phyloP scores from a whole-genome alignment of 2,113 vertebrate species.

The Zapornia atra region DNA sequence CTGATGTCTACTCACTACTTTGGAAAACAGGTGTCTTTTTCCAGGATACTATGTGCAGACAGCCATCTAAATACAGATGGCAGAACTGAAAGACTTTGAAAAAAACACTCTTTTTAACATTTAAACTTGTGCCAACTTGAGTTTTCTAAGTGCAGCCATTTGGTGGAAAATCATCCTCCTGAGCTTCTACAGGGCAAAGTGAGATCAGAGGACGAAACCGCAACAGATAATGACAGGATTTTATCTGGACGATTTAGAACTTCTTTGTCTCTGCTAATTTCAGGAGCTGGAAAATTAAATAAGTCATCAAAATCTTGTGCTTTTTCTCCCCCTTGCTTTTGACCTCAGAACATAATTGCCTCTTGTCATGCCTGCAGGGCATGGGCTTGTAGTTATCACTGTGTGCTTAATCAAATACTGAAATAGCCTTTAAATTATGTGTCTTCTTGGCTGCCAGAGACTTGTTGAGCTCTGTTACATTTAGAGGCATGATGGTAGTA shows the following conservation, averaged over 20 bases:
- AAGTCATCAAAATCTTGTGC: slow-evolving; percentile 52
- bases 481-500: slow-evolving; percentile 31
- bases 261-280: slow-evolving; percentile 55
- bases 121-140: not conserved
- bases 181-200: not conserved
- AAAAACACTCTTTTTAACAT: not conserved
- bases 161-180: not conserved
- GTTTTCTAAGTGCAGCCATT: not conserved
- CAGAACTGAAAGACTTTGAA: not conserved
- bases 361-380: slow-evolving; percentile 52
- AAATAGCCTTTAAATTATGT: slow-evolving; percentile 60
- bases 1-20: not conserved
- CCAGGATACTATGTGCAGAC: not conserved
- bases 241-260: slow-evolving; percentile 17
- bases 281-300: slow-evolving; percentile 56
- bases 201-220: not conserved
- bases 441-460: slow-evolving; percentile 30
- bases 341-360: slow-evolving; percentile 57
- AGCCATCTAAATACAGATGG: not conserved
- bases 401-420: slow-evolving; percentile 56
- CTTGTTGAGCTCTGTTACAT: slow-evolving; percentile 49
- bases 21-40: slow-evolving; percentile 28
- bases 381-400: slow-evolving; percentile 56
- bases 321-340: slow-evolving; percentile 61
- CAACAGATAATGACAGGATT: slow-evolving; percentile 33